Base-by-base conservation (phyloP, 2,888 invertebrate genomes). In the Halictus ligatus region DNA sequence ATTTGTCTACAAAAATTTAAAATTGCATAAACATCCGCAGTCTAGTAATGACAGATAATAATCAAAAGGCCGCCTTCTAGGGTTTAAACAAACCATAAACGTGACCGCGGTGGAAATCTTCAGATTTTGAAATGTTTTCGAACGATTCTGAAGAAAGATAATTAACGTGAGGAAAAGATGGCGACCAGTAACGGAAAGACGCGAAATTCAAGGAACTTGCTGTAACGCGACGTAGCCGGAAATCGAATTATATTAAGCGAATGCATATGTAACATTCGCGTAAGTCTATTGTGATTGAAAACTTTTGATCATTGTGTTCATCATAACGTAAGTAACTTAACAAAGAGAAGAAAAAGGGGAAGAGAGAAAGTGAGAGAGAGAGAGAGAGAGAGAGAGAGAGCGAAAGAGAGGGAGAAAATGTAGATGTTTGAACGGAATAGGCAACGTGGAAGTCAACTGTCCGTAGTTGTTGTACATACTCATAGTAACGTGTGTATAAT, bases 301-400 rank as follows among this genome's bases (percentile, higher is more conserved):
- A 86, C 83, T 92, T 87, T 92, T 89, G 92, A 92, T 93, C 92
- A 94, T 93, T 94, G 94, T 94, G 94, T 94, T 94, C 94, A 94
- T 92, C 89, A 78, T 92, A 91, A 90, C 86, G 21, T 93, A 92
- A 91, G 91, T 90, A 90, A 91, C 83, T 81, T 88, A 83, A 87
- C 81, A 84, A 82, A 83, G 43, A 80, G 74, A 83, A 75, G 78
- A 80, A 75, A 81, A 77, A 80, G 79, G 73, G 80, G 82, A 75
- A 73, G 25, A 72, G 21, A 46, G n/a, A 48, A 29, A 72, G 40
- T 43, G 72, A 21, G 69, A 40, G 69, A 60, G 60, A 60, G 60
- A 69, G 40, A 15, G 69, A 40, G 21, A 72, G n/a, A 72, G 72
- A 67, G 18, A 35, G 67, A 18, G 21, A 18, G 69, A 1, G 35